A percentile compares a stretch with the other conserved stretches of the same genome.
These are phyloP conservation scores for Isaurus tuberculatus DNA, from an alignment of 92 coral and sea anemone species.

Conservation along the genomic window DNA sequence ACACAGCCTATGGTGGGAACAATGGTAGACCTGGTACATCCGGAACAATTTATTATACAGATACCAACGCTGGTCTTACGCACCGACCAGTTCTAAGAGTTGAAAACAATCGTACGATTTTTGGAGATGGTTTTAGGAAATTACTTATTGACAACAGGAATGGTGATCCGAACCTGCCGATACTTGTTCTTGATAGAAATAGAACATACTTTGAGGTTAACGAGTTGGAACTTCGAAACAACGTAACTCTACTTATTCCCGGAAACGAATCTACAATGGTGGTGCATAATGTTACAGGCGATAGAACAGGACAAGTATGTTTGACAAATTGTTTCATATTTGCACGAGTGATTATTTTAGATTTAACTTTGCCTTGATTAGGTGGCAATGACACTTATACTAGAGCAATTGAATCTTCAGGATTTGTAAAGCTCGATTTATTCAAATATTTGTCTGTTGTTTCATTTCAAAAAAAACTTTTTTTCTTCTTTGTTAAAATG, in stretches of 20 bases:
- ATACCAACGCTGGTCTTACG: constrained; percentile 72
- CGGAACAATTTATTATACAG: constrained; percentile 75
- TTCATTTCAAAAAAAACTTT: too few species aligned
- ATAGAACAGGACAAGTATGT: constrained; percentile 63
- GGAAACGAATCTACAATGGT: constrained; percentile 68
- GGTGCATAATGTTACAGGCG: constrained; percentile 71
- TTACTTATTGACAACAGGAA: constrained; percentile 67
- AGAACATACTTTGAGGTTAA: constrained; percentile 68
- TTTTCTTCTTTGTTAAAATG: too few species aligned
- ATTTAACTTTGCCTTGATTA: too few species aligned
- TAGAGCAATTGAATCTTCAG: too few species aligned
- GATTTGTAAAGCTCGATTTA: too few species aligned
- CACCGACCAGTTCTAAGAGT: constrained; percentile 59
- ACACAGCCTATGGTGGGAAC: constrained; percentile 63
- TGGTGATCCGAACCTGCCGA: constrained; percentile 63
- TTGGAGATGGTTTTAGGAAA: constrained; percentile 69
- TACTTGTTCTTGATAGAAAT: constrained; percentile 59
- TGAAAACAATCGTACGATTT: constrained; percentile 59
- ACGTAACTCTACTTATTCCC: constrained; percentile 62
- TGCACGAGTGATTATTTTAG: background rate
- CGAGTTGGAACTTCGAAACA: constrained; percentile 63
- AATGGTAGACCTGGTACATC: constrained; percentile 66
- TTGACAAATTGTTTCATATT: background rate
- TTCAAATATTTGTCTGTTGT: too few species aligned
- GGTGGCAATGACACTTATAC: too few species aligned